These are phyloP conservation scores for Terrapene triunguis DNA, from an alignment of 2,113 vertebrate species.

Conservation along the genomic window DNA sequence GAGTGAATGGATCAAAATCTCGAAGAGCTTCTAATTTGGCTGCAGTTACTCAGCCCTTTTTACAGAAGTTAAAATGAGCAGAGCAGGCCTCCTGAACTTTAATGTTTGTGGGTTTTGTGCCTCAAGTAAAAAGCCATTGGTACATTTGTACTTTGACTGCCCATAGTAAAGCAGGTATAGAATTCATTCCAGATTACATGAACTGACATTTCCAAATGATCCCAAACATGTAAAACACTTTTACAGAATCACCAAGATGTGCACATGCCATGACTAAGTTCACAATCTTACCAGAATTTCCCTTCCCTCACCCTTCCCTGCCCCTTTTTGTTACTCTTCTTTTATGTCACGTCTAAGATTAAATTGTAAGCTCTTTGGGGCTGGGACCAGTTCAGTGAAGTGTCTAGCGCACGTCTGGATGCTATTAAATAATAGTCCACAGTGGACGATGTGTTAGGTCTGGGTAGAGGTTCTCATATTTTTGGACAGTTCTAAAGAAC, in stretches of 20 bases:
- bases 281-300: neutral
- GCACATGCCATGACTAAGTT: neutral
- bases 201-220: neutral
- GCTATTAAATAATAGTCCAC: neutral
- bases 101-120: neutral
- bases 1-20: conserved; percentile 33
- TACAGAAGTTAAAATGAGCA: conserved; percentile 40
- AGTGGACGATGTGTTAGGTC: neutral
- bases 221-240: neutral
- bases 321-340: neutral
- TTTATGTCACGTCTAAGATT: neutral
- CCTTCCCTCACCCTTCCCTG: neutral
- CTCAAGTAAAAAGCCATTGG: neutral
- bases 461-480: neutral
- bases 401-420: neutral
- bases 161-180: neutral
- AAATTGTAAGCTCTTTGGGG: neutral
- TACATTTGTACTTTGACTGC: conserved; percentile 12
- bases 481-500: neutral
- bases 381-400: neutral
- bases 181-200: neutral
- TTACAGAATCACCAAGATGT: neutral
- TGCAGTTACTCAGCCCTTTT: neutral
- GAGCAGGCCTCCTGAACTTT: conserved; percentile 22
- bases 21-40: conserved; percentile 15